Base-by-base conservation (phyloP, 2,888 invertebrate species). In the Camponotus fellah region DNA sequence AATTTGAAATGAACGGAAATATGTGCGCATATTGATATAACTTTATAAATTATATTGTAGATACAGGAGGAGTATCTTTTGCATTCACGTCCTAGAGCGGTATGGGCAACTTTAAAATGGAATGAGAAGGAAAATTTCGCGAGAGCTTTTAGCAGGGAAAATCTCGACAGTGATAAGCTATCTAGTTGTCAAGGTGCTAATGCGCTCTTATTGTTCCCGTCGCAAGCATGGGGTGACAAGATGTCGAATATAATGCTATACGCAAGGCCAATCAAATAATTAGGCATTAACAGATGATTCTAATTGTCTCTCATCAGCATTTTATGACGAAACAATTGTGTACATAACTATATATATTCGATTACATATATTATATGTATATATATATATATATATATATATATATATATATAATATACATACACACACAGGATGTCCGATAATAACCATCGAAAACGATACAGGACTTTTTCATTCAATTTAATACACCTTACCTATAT, bases 101-200 rank as follows among this genome's bases (percentile, higher is more conserved):
- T n/a, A 8, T 69, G 69, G 69, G 2, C 49, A 4, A 3, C 14
- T 69, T 69, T 69, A n/a, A 2, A 53, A 3, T 69, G 69, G 69
- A 9, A n/a, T 3, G 3, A 0, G 0, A 0, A 8, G 2, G 14
- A 53, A 2, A 2, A 17, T 26, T 26, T 0, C 0, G 32, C 68
- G 5, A 17, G 6, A 3, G 34, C 32, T 69, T 14, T 3, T n/a
- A 0, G 3, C 34, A 69, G 14, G 34, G 34, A 14, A 34, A 69
- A 53, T 34, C 4, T 12, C 8, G n/a, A n/a, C 8, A 34, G 8
- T 6, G 49, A 69, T 14, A 69, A 53, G n/a, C 8, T 2, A 26
- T 26, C 26, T 26, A 26, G 26, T 2, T 2, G 26, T 8, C 32
- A 69, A 21, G n/a, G 14, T 0, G n/a, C 69, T 17, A 69, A 69